phyloP scores from a whole-genome alignment of 2,113 vertebrate species.

The Blennius ocellaris region DNA sequence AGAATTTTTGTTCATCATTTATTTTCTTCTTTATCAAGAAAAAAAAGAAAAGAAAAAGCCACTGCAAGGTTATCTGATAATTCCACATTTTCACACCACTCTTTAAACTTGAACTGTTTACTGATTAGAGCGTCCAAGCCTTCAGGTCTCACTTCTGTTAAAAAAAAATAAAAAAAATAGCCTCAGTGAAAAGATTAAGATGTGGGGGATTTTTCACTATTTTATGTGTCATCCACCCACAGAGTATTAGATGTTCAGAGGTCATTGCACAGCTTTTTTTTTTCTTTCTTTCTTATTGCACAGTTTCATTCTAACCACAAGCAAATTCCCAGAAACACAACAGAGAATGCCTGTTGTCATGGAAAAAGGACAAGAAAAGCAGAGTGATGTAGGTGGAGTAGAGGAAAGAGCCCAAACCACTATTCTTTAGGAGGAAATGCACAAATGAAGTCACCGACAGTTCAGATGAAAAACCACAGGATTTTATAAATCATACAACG shows the following conservation, averaged over 20 bases:
- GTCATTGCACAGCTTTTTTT: slow-evolving; percentile 7
- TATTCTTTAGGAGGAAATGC: slow-evolving; percentile 52
- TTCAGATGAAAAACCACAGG: slow-evolving; percentile 54
- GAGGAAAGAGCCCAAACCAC: slow-evolving; percentile 62
- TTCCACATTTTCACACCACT: slow-evolving; percentile 16
- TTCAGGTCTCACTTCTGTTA: slow-evolving; percentile 11
- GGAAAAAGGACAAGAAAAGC: slow-evolving; percentile 35
- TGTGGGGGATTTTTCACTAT: slow-evolving; percentile 7
- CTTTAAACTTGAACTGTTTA: slow-evolving; percentile 52
- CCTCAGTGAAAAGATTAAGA: not conserved
- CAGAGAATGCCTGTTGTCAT: slow-evolving; percentile 29
- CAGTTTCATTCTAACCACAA: slow-evolving; percentile 64
- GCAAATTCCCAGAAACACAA: slow-evolving; percentile 63
- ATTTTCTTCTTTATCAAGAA: slow-evolving; percentile 10
- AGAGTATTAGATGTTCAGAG: slow-evolving; percentile 24
- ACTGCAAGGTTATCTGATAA: slow-evolving; percentile 42
- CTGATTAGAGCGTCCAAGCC: slow-evolving; percentile 5
- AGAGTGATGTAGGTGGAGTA: slow-evolving; percentile 24
- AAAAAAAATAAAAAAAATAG: not conserved
- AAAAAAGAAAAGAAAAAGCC: slow-evolving; percentile 12
- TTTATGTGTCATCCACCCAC: slow-evolving; percentile 25
- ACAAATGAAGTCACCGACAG: slow-evolving; percentile 64
- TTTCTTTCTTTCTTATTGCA: slow-evolving; percentile 27
- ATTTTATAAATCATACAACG: slow-evolving; percentile 58
- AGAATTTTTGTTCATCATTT: slow-evolving; percentile 1